Conservation (phyloP, 2,113 vertebrate species). For the Myocastor coypus region DNA sequence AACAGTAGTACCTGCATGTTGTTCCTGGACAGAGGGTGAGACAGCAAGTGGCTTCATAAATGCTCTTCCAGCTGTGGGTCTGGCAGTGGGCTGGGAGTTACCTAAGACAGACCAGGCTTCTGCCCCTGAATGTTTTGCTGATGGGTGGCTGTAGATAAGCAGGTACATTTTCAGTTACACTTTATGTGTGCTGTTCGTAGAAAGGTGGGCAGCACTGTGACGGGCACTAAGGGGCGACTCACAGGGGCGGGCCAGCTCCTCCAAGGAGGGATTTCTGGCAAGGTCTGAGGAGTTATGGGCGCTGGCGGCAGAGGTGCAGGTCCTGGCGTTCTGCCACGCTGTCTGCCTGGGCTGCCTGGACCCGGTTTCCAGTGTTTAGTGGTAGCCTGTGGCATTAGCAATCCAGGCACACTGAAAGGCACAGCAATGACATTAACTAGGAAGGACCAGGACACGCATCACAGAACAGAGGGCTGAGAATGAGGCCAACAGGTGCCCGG, state of each 20-base stretch:
- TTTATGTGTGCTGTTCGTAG: neutral
- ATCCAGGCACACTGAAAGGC: neutral
- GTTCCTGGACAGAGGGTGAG: neutral
- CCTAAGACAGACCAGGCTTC: neutral
- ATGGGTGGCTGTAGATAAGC: neutral
- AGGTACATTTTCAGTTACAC: neutral
- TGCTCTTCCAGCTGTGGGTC: neutral
- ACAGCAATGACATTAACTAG: accelerated
- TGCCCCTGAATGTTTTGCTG: neutral
- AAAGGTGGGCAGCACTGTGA: neutral
- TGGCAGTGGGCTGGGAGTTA: neutral
- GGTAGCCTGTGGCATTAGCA: neutral
- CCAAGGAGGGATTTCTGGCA: neutral
- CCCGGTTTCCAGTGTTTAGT: neutral
- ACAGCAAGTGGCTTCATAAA: neutral
- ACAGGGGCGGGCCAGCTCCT: neutral
- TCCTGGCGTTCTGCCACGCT: accelerated
- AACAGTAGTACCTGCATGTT: neutral
- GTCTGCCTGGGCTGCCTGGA: neutral
- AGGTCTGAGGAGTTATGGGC: neutral
- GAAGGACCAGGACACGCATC: accelerated
- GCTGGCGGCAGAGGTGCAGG: neutral
- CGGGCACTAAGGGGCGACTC: neutral
- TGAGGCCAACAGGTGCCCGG: neutral
- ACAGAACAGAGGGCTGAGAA: neutral